Conservation (phyloP, 1,140 invertebrate genomes). For the Drosophila nikananu region DNA sequence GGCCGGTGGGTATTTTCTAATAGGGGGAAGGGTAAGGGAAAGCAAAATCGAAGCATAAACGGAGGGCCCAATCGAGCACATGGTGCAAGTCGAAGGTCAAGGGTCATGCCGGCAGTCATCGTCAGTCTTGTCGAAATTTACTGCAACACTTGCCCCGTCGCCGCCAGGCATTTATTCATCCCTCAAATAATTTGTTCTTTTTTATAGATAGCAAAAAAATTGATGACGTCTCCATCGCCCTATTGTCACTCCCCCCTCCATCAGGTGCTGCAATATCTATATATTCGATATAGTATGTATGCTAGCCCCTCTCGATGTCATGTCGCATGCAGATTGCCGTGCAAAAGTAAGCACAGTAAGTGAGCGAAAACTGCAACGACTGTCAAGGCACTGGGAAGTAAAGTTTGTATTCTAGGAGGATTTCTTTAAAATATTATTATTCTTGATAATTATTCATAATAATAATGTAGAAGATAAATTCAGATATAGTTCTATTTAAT, state of each 20-base stretch:
- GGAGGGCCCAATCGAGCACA: slow-evolving; percentile 51
- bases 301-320: slow-evolving; percentile 12
- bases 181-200: slow-evolving; percentile 12
- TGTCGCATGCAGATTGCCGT: slow-evolving; percentile 55
- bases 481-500: too few relatives aligned
- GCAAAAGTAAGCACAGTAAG: slow-evolving; percentile 40
- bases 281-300: slow-evolving; percentile 4
- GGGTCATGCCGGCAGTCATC: slow-evolving; percentile 61
- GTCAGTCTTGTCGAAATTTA: slow-evolving; percentile 68
- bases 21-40: background rate
- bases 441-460: too few relatives aligned
- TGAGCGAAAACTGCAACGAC: slow-evolving; percentile 35
- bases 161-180: slow-evolving; percentile 33
- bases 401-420: background rate
- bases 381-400: slow-evolving; percentile 9
- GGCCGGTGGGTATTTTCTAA: background rate
- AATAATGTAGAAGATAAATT: too few relatives aligned
- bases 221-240: slow-evolving; percentile 47
- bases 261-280: background rate
- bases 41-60: slow-evolving; percentile 64
- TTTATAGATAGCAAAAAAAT: slow-evolving; percentile 56
- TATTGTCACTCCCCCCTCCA: background rate
- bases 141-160: slow-evolving; percentile 72
- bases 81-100: slow-evolving; percentile 76
- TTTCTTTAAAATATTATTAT: too few relatives aligned